A percentile compares a stretch with the other conserved stretches of the same genome.
These are phyloP conservation scores for Monopterus albus DNA, from an alignment of 2,113 vertebrate genomes.

Conservation along the genomic window DNA sequence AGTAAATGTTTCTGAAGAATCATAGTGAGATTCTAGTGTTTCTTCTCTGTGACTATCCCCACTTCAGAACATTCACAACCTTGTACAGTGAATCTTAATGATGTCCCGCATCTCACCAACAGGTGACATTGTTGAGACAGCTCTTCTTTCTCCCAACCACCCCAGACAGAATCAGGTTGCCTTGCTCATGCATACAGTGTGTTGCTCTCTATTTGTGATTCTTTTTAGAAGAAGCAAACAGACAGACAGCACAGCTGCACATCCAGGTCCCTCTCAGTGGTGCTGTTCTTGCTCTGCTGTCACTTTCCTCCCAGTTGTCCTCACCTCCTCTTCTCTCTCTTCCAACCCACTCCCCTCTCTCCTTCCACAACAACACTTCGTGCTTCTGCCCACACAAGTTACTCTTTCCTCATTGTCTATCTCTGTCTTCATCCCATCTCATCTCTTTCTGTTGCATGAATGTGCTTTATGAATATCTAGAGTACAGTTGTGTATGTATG, in stretches of 20 bases:
- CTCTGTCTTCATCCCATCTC: neutral
- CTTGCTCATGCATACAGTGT: neutral
- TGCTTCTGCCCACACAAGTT: neutral
- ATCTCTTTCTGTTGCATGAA: neutral
- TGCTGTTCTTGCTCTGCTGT: neutral
- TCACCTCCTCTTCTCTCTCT: neutral
- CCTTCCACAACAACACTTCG: neutral
- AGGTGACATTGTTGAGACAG: slow-evolving; percentile 62
- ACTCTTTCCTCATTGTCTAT: neutral
- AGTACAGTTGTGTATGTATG: neutral
- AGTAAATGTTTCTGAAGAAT: no score
- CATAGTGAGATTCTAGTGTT: no score
- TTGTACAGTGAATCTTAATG: no score
- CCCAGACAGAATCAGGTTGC: neutral
- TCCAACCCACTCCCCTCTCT: neutral
- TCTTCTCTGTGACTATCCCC: no score
- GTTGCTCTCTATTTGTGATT: neutral
- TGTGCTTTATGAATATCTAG: neutral
- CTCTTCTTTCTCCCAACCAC: neutral
- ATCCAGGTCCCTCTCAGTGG: neutral
- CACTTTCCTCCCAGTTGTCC: neutral
- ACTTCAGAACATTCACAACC: neutral
- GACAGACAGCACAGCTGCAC: slow-evolving; percentile 1
- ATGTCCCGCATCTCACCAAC: slow-evolving; percentile 29
- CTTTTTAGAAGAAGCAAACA: slow-evolving; percentile 28